phyloP scores from a whole-genome alignment of 2,797 vertebrate species.

The Chanos chanos region DNA sequence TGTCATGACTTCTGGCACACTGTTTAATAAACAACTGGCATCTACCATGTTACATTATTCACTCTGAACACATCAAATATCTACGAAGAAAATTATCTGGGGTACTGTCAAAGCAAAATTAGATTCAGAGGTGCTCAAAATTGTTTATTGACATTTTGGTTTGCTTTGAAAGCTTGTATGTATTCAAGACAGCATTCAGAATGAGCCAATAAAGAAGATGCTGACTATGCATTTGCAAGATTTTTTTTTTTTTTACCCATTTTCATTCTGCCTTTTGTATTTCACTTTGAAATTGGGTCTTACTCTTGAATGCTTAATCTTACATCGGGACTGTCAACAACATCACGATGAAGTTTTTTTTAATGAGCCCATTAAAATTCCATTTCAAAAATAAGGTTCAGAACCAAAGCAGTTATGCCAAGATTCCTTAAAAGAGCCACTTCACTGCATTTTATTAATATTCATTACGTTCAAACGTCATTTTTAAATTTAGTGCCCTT shows the following conservation, averaged over 20 bases:
- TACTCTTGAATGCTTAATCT: constrained; percentile 43
- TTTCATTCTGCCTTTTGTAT: constrained; percentile 41
- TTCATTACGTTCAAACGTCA: constrained; percentile 28
- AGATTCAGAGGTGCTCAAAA: constrained; percentile 21
- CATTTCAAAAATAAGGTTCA: constrained; percentile 43
- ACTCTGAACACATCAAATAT: constrained; percentile 20
- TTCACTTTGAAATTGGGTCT: constrained; percentile 54
- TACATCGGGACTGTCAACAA: constrained; percentile 29
- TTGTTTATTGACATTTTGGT: constrained; percentile 4
- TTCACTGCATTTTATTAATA: too few species aligned
- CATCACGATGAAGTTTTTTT: constrained; percentile 38
- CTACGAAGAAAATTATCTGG: constrained; percentile 14
- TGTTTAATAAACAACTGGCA: not conserved
- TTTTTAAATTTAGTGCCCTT: constrained; percentile 33
- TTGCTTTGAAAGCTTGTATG: constrained; percentile 31
- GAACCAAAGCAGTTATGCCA: constrained; percentile 33
- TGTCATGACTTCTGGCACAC: not conserved
- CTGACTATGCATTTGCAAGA: constrained; percentile 42
- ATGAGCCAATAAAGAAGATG: constrained; percentile 34
- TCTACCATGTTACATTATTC: not conserved
- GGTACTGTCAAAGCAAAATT: not conserved
- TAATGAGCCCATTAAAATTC: constrained; percentile 64
- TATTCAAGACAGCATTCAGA: constrained; percentile 22
- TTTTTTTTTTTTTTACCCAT: constrained; percentile 31
- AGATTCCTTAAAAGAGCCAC: too few species aligned